A percentile compares a stretch with the other conserved stretches of the same genome.
phyloP scores from a whole-genome alignment of 1,140 invertebrate genomes.

The Monochamus saltuarius region DNA sequence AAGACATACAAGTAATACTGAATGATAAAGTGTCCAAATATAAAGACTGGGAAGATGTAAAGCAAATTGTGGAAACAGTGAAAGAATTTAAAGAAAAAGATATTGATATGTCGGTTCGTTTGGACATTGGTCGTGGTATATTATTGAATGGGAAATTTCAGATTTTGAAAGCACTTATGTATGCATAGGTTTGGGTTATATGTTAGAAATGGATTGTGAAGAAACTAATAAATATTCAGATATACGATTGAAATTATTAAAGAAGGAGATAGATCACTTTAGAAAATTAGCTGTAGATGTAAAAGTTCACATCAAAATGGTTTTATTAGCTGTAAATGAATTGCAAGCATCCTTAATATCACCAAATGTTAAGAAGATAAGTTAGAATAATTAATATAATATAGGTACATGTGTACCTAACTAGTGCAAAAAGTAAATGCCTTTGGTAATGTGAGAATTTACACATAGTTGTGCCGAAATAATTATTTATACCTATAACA shows the following conservation, averaged over 20 bases:
- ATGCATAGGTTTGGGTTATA: slow-evolving; percentile 43
- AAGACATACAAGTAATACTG: slow-evolving; percentile 38
- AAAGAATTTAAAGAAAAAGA: slow-evolving; percentile 41
- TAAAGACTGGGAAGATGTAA: slow-evolving; percentile 46
- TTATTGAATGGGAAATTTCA: slow-evolving; percentile 33
- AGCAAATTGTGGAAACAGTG: slow-evolving; percentile 34
- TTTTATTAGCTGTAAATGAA: slow-evolving; percentile 47
- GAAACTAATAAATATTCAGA: slow-evolving; percentile 48
- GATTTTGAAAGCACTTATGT: slow-evolving; percentile 42
- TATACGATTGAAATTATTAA: slow-evolving; percentile 44
- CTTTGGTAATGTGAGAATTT: too few species aligned
- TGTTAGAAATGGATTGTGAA: slow-evolving; percentile 45
- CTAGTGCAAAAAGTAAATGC: too few species aligned
- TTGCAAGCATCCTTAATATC: slow-evolving; percentile 30
- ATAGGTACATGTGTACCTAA: too few species aligned
- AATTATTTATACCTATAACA: too few species aligned
- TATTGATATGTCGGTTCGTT: slow-evolving; percentile 36
- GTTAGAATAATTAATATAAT: too few species aligned
- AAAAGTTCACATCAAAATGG: slow-evolving; percentile 49
- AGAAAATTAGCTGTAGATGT: slow-evolving; percentile 45
- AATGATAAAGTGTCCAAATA: slow-evolving; percentile 32
- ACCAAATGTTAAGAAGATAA: background rate
- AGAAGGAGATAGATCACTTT: slow-evolving; percentile 47
- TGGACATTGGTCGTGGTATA: slow-evolving; percentile 37
- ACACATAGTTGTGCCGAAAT: too few species aligned